Base-by-base conservation (phyloP, 2,113 vertebrate species). In the Clinocottus analis region DNA sequence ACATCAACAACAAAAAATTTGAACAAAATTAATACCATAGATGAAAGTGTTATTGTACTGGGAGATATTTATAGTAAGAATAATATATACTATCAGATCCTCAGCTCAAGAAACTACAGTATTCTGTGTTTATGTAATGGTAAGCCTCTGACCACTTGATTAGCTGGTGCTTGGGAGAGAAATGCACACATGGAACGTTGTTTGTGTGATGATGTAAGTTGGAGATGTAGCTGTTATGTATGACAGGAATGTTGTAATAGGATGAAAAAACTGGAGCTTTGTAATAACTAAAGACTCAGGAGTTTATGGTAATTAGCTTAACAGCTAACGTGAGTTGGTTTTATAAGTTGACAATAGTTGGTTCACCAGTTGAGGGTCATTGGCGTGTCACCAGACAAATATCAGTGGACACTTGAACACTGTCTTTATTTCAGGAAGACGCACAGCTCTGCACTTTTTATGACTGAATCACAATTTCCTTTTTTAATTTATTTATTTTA, bases 401-500 rank as follows among this genome's bases (percentile, higher is more conserved):
- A 12, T 25, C 10, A 27, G 12, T 53, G 49, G 49, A 53, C 49
- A 53, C 21, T 23, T 9, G 11, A 56, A 27, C 23, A 27, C 53
- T 23, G 61, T 68, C 17, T 73, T 21, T 31, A 41, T 47, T 39
- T 39, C 35, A 53, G 33, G 8, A 77, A 17, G 55, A 80, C 63
- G 47, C 63, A 72, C 19, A 70, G 41, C 21, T 64, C 49, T 75
- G 58, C 85, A 84, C 87, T 86, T 87, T 71, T 72, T 72, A 67
- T 64, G 3, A 63, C 9, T 63, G 35, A 79, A 37, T 84, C 56
- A 56, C 31, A 58, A 31, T 69, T 83, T 58, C 2, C 5, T 10
- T 17, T 72, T 87, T 82, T 85, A 43, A 75, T 91, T 85, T 90
- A 72, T 86, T 84, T 31, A 72, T 76, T 33, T 77, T 2, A 72